phyloP scores from a whole-genome alignment of 1,140 invertebrate species.

The Mylabris phalerata region DNA sequence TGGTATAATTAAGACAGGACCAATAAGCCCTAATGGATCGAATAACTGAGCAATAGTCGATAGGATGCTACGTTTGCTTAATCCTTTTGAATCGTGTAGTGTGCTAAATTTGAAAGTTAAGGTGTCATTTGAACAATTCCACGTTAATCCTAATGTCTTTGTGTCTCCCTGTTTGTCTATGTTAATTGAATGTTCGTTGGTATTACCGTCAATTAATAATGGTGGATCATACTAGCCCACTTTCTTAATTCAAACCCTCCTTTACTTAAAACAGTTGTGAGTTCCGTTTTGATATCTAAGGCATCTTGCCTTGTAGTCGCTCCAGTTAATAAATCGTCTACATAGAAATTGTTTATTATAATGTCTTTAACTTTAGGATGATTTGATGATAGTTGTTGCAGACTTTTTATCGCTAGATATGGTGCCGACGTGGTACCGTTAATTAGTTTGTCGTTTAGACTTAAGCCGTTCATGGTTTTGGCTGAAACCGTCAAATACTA shows the following conservation, averaged over 20 bases:
- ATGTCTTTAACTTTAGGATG: too few species aligned
- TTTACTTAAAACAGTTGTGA: neutral
- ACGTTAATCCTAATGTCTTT: neutral
- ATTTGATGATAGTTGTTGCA: conserved; percentile 24
- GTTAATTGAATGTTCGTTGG: neutral
- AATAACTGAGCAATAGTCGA: conserved; percentile 30
- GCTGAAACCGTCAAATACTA: too few species aligned
- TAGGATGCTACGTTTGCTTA: conserved; percentile 15
- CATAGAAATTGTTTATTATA: neutral
- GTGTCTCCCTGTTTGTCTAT: neutral
- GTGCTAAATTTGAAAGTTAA: neutral
- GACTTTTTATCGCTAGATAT: too few species aligned
- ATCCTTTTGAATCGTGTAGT: conserved; percentile 20
- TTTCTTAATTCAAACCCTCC: neutral
- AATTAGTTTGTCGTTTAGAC: too few species aligned
- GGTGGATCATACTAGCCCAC: neutral
- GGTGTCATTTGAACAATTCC: neutral
- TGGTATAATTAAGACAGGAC: conserved; percentile 36
- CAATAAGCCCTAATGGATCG: conserved; percentile 42
- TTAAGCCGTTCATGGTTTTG: too few species aligned
- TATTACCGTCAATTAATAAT: neutral
- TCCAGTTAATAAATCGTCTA: neutral
- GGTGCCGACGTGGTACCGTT: too few species aligned
- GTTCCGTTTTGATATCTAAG: neutral
- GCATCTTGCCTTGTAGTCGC: neutral